A percentile compares a stretch with the other conserved stretches of the same genome.
Evolutionary conservation across 2,888 invertebrate genomes (phyloP).

Genomic region (Nomada goodeniana): DNA sequence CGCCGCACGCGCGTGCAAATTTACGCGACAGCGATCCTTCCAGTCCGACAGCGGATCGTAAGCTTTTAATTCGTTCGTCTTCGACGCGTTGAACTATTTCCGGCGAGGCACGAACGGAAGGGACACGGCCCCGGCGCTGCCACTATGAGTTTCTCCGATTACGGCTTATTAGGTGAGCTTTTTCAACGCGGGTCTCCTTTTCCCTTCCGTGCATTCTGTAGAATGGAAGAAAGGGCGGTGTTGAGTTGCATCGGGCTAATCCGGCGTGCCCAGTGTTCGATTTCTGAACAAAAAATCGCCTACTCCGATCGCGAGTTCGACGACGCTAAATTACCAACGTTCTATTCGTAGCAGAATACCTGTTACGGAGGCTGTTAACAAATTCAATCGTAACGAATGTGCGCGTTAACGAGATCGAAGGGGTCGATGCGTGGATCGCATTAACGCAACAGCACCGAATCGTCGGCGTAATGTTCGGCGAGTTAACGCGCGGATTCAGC

Average conservation of each 20-base stretch:
- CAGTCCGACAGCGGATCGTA: neutral
- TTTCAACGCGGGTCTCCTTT: conserved; percentile 18
- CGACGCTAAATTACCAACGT: conserved; percentile 29
- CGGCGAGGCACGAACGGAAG: neutral
- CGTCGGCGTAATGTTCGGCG: conserved; percentile 44
- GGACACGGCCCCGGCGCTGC: neutral
- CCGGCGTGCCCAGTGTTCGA: conserved; percentile 67
- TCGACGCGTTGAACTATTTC: neutral
- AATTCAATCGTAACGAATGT: neutral
- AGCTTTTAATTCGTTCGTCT: neutral
- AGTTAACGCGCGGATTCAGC: conserved; percentile 41
- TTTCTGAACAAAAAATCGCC: conserved; percentile 53
- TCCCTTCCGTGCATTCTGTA: conserved; percentile 22
- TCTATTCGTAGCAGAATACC: neutral
- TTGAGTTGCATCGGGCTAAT: conserved; percentile 80
- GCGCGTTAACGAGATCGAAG: neutral
- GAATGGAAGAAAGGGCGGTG: conserved; percentile 43
- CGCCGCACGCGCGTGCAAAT: conserved; percentile 17
- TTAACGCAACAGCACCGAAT: conserved; percentile 40
- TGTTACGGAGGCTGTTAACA: neutral
- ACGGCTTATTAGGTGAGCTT: conserved; percentile 51
- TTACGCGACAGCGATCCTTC: neutral
- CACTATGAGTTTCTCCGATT: conserved; percentile 46
- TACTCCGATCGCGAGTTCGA: conserved; percentile 16
- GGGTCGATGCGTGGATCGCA: neutral